Base-by-base conservation (phyloP, 2,888 invertebrate genomes). In the Apodemia duryi region DNA sequence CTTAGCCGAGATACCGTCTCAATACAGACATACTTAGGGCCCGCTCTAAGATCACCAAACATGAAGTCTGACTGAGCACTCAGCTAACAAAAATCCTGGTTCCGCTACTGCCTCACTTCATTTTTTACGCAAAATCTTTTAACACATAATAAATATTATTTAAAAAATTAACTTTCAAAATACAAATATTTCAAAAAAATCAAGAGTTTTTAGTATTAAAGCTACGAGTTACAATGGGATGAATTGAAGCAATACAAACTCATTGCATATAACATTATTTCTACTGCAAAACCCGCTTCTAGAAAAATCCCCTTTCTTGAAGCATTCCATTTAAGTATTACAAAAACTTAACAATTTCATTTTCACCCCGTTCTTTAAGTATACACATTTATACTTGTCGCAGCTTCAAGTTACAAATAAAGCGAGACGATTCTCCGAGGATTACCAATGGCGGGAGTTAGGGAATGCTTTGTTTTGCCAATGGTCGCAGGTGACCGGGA, bases 361-460 rank as follows among this genome's bases (percentile, higher is more conserved):
- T 54, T 54, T 54, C 54, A 54, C 54, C 29, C 54, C 54, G 54
- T 54, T 29, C 54, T 54, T 29, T 32, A 54, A 54, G 54, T 54
- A 54, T 54, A 54, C 54, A 46, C 54, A 54, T 54, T 54, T 54
- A 54, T 54, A 54, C 54, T 54, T 54, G 54, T 54, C 54, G 54
- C 32, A 54, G 29, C 54, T 54, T 54, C 54, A 54, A 54, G 54
- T 54, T 54, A 54, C 54, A 54, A 54, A 54, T 54, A 54, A 54
- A 54, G 29, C 29, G 54, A 54, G 54, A 54, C 54, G 54, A 54
- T 54, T 54, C 54, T 29, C 54, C 54, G 29, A 29, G 54, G 54
- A 54, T 54, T 54, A 54, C 54, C 11, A 29, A 54, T 29, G 29
- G 29, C 54, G 28, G 29, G 54, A 54, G 54, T 11, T 54, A 11